A percentile compares a stretch with the other conserved stretches of the same genome.
Conservation (phyloP, 2,888 invertebrate species). For the Octonoba sinensis region DNA sequence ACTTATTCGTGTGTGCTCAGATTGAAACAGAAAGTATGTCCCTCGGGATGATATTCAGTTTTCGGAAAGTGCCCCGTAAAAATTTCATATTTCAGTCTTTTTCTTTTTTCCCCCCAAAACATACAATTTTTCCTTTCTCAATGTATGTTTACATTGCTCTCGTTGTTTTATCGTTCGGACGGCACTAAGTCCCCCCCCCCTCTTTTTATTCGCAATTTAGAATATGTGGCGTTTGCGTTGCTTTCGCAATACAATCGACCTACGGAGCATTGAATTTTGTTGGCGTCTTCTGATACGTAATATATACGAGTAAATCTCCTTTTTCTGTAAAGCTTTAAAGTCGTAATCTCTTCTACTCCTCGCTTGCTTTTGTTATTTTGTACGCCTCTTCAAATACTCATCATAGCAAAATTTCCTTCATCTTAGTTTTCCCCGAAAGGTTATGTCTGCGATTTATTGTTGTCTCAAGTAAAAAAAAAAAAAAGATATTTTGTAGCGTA, state of each 20-base stretch:
- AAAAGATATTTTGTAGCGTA: too few species aligned
- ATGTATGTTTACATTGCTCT: slow-evolving; percentile 18
- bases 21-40: neutral
- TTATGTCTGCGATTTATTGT: too few species aligned
- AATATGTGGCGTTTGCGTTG: too few species aligned
- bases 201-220: too few species aligned
- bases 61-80: slow-evolving; percentile 11
- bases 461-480: too few species aligned
- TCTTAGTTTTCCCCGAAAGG: neutral
- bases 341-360: neutral
- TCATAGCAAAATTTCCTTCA: neutral
- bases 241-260: slow-evolving; percentile 7
- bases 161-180: slow-evolving; percentile 6
- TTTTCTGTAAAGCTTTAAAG: slow-evolving; percentile 1
- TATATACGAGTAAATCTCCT: slow-evolving; percentile 4
- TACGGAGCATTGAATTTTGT: slow-evolving; percentile 3
- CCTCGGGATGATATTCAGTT: slow-evolving; percentile 3
- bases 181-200: neutral
- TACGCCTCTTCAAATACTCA: neutral
- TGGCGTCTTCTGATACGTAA: neutral
- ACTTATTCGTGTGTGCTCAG: slow-evolving; percentile 12
- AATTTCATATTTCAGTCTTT: slow-evolving; percentile 7
- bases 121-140: neutral
- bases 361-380: neutral
- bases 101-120: neutral